Evolutionary conservation across 2,888 invertebrate species (phyloP), one percentile per base, ranked within the genome.

Genomic region (Elmis aenea): DNA sequence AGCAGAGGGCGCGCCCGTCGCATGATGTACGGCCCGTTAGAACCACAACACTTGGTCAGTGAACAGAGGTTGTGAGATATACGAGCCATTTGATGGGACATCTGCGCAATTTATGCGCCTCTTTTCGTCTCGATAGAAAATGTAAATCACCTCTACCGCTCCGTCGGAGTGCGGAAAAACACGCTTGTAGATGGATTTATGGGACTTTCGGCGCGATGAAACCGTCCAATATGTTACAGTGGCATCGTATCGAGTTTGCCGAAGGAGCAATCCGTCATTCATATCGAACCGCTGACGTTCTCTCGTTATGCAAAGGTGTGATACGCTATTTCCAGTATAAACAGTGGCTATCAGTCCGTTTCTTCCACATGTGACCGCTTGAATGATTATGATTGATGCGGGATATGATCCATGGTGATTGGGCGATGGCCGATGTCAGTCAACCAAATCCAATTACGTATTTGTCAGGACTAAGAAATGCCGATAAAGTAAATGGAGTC

Each of bases 81-180:
- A 61, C 55, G 59, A 52, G 48, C 59, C 58, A 59, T 62, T 61
- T 62, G 56, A 61, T 57, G 56, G 60, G 61, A 64, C 64, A 62
- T 63, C 61, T 60, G 60, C 55, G 55, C 59, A 62, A 65, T 66
- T 64, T 64, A 65, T 64, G 59, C 56, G 53, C 57, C 62, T 59
- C 61, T 64, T 61, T 59, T 57, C 58, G 57, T 55, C 53, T 50
- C 58, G 59, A 62, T 63, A 60, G 62, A 59, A 61, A 58, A 62
- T 60, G 64, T 64, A 64, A 63, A 65, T 66, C 65, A 63, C 59
- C 51, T 42, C 40, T 39, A 46, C 36, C 38, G 42, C 38, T 38
- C 42, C 42, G 39, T 38, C 38, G 42, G 40, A 42, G 32, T 35
- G 34, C 25, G 42, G 38, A 38, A 45, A 45, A 43, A 40, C 38